Conservation (phyloP, 2,888 invertebrate species). For the Pantelozetes paolii region DNA sequence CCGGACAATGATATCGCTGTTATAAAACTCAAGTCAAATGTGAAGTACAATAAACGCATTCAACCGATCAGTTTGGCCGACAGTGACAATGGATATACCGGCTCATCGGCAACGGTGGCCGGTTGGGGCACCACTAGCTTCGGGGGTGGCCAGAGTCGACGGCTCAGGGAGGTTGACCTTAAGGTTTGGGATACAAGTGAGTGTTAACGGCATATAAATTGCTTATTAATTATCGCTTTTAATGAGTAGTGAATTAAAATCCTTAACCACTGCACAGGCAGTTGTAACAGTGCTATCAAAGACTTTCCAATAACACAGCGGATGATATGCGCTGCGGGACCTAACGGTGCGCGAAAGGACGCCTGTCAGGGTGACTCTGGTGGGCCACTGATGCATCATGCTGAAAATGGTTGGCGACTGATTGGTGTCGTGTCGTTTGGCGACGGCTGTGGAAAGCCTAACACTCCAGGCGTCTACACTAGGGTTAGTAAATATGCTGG, state of each 20-base stretch:
- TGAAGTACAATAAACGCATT: neutral
- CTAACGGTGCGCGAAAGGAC: neutral
- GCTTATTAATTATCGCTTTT: too few relatives aligned
- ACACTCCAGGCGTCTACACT: neutral
- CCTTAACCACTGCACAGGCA: too few relatives aligned
- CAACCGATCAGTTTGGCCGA: neutral
- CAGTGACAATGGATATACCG: neutral
- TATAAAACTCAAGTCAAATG: neutral
- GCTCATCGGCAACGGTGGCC: neutral
- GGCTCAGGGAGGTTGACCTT: neutral
- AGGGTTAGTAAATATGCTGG: neutral
- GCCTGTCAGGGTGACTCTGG: conserved; percentile 1
- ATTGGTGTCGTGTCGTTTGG: neutral
- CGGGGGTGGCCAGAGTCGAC: neutral
- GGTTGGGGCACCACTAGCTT: neutral
- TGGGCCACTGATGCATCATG: neutral
- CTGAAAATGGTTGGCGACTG: neutral
- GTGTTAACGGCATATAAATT: too few relatives aligned
- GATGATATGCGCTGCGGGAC: neutral
- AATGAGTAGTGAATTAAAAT: too few relatives aligned
- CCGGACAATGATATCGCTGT: neutral
- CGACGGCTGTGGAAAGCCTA: neutral
- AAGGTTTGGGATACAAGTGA: neutral
- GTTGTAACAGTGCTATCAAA: neutral
- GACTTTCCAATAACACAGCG: neutral